Base-by-base conservation (phyloP, 2,113 vertebrate genomes). In the Catharus fuscescens region DNA sequence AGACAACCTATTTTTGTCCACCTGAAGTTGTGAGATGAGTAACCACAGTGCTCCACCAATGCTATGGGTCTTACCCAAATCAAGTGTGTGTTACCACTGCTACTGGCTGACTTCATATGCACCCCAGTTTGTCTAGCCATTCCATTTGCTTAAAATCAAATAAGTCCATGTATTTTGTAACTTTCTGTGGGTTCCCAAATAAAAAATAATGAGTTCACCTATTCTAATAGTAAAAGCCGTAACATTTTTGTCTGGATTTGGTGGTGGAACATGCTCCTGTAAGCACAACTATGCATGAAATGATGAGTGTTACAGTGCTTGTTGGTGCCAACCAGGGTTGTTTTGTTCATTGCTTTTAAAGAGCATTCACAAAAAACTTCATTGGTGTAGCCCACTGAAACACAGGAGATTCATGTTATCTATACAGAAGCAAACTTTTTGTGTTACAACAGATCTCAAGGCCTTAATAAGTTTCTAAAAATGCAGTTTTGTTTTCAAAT, bases 221-320 rank as follows among this genome's bases (percentile, higher is more conserved):
- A 36, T 29, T 3, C 9, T 50, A 54, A 57, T 8, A 54, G 32
- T 79, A 53, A 77, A 95, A 79, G 23, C 23, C 31, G 71, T 86
- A 93, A 82, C 61, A 70, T 90, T 95, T 95, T 80, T 95, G 14
- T 38, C 61, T 82, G 84, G 87, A 94, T 90, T 89, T 80, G 40
- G 36, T 74, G n/a, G 19, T 79, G 86, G 92, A 87, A 95, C 92
- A 73, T 76, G 36, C 59, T 89, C 18, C 60, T 61, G 40, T 69
- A 84, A 77, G 84, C 59, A 76, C 32, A 90, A 62, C 62, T 95
- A 61, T 85, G 89, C 65, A 57, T 67, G 48, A 95, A 69, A 67
- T 26, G 74, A 83, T 91, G 80, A 81, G 14, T 17, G 38, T 45
- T 65, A 73, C 18, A 54, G 53, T 10, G 53, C n/a, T 84, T 40